Evolutionary conservation across 2,888 invertebrate genomes (phyloP).

Genomic region (Pachydiplax longipennis): DNA sequence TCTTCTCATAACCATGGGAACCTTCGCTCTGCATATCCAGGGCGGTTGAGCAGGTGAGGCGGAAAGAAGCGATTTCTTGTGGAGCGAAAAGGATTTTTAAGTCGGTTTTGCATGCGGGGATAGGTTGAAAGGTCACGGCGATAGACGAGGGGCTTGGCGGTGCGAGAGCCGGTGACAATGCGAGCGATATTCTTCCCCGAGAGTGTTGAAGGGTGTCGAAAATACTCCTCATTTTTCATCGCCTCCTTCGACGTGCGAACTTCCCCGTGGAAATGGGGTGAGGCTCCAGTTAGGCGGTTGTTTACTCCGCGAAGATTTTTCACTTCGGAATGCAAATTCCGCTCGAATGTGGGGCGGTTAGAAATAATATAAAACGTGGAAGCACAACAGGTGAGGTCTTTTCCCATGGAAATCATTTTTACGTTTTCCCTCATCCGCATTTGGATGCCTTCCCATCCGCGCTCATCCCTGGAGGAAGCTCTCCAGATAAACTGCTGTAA

Average conservation of each 20-base stretch:
- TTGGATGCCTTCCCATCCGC: background rate
- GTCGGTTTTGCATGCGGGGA: background rate
- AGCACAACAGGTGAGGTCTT: conserved; percentile 23
- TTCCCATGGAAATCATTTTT: conserved; percentile 31
- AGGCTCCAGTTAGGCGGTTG: background rate
- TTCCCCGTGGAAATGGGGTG: background rate
- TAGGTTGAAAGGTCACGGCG: background rate
- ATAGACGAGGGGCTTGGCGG: background rate
- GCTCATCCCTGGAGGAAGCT: background rate
- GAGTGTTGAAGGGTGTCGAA: background rate
- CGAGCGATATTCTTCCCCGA: background rate
- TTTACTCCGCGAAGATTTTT: background rate
- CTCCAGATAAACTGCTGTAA: background rate
- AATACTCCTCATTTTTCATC: background rate
- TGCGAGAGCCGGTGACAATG: background rate
- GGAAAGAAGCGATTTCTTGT: background rate
- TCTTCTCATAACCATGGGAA: background rate
- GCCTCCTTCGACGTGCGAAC: background rate
- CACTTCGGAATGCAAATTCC: background rate
- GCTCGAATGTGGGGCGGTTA: background rate
- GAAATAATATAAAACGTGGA: background rate
- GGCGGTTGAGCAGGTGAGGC: background rate
- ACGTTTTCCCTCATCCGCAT: conserved; percentile 5
- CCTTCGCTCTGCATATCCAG: background rate
- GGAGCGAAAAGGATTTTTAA: background rate